Conservation (phyloP, 2,888 invertebrate genomes). For the Phengaris alcon region DNA sequence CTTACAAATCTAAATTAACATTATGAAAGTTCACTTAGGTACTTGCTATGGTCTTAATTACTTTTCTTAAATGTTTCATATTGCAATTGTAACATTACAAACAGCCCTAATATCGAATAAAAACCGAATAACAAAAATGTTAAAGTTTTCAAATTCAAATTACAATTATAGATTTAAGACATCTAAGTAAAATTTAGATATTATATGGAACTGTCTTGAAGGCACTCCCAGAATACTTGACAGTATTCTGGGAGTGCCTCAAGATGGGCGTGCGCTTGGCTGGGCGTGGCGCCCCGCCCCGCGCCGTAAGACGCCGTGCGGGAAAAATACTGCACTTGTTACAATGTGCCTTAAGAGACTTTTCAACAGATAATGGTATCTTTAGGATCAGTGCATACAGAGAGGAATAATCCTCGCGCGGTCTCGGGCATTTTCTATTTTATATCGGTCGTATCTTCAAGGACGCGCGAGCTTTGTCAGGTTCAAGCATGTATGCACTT, state of each 20-base stretch:
- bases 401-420: too few species aligned
- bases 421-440: too few species aligned
- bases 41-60: neutral
- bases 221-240: neutral
- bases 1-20: neutral
- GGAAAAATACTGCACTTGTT: conserved; percentile 67
- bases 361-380: neutral
- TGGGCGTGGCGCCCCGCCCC: conserved; percentile 63
- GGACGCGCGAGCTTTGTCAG: too few species aligned
- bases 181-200: neutral
- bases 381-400: too few species aligned
- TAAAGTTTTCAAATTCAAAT: neutral
- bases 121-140: too few species aligned
- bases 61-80: too few species aligned
- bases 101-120: too few species aligned
- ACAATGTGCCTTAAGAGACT: conserved; percentile 37
- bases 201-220: neutral
- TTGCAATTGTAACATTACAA: too few species aligned
- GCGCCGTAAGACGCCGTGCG: conserved; percentile 61
- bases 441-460: too few species aligned
- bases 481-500: too few species aligned
- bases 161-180: neutral
- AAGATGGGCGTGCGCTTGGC: conserved; percentile 63
- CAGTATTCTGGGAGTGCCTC: conserved; percentile 37
- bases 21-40: neutral